Percentiles rank a stretch among this genome's conserved stretches.
These are phyloP conservation scores for Deilephila elpenor DNA, from an alignment of 2,888 invertebrate genomes.

Conservation along the genomic window DNA sequence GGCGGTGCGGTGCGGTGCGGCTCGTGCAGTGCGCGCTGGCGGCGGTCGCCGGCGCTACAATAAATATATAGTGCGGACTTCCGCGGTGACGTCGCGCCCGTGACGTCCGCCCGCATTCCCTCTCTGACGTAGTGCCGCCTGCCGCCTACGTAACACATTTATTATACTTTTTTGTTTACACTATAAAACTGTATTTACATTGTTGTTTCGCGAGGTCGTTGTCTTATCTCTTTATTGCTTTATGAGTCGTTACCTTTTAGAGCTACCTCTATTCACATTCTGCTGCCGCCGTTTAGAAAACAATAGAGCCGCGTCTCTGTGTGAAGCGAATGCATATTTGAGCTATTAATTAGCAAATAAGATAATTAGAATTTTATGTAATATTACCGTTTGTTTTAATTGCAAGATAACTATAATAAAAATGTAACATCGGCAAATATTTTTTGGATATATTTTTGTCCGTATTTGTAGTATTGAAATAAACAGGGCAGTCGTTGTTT, in stretches of 20 bases:
- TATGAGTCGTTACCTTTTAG: constrained; percentile 64
- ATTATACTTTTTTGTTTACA: constrained; percentile 80
- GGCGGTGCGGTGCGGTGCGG: constrained; percentile 54
- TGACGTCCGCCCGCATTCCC: constrained; percentile 59
- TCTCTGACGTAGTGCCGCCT: constrained; percentile 60
- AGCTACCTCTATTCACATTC: constrained; percentile 46
- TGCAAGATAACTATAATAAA: not conserved
- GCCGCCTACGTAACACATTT: constrained; percentile 70
- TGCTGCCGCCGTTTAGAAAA: constrained; percentile 10
- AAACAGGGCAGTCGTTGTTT: constrained; percentile 43
- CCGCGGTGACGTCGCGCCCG: constrained; percentile 77
- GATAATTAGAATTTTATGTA: not conserved
- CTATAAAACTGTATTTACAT: constrained; percentile 80
- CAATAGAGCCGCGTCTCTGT: not conserved
- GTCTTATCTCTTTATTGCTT: constrained; percentile 79
- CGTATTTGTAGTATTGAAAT: constrained; percentile 20
- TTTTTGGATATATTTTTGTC: not conserved
- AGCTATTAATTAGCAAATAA: not conserved
- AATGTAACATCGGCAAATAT: too few species aligned
- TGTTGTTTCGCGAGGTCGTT: constrained; percentile 76
- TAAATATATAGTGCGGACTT: constrained; percentile 79
- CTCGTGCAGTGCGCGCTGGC: constrained; percentile 51
- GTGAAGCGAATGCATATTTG: constrained; percentile 3
- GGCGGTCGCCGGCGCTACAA: constrained; percentile 43
- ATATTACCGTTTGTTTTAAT: not conserved